Evolutionary conservation across 2,888 invertebrate species (phyloP).

Genomic region (Aplocera efformata): DNA sequence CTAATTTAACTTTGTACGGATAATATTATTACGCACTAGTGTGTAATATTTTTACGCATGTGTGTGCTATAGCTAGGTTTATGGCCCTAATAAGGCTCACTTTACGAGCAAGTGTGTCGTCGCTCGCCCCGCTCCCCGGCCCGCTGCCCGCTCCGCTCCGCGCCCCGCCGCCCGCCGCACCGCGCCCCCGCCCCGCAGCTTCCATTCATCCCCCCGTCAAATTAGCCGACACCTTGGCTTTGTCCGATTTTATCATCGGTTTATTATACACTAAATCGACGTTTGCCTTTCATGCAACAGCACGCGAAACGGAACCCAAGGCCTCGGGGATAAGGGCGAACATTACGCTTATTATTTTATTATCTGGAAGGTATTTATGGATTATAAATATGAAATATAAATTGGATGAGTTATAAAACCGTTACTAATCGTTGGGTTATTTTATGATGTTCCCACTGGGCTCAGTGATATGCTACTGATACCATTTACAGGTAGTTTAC

Average conservation of each 20-base stretch:
- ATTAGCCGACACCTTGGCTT: constrained; percentile 68
- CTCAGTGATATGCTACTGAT: not conserved
- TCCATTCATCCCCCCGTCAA: constrained; percentile 60
- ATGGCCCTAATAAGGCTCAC: no score
- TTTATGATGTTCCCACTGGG: constrained; percentile 20
- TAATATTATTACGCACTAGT: no score
- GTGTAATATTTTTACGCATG: no score
- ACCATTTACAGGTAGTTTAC: no score
- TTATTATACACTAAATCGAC: constrained; percentile 44
- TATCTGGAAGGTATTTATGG: constrained; percentile 35
- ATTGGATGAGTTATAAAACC: constrained; percentile 34
- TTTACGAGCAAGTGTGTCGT: no score
- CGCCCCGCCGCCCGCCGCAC: constrained; percentile 30
- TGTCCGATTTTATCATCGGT: constrained; percentile 57
- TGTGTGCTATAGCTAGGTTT: no score
- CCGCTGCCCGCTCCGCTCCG: constrained; percentile 15
- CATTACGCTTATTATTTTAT: constrained; percentile 13
- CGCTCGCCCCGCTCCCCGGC: no score
- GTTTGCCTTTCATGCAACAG: constrained; percentile 23
- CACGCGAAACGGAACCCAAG: constrained; percentile 31
- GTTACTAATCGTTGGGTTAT: constrained; percentile 34
- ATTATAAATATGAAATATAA: constrained; percentile 39
- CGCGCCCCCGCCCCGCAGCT: constrained; percentile 31
- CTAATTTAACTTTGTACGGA: no score
- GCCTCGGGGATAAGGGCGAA: constrained; percentile 10